Percentiles rank a stretch among this genome's conserved stretches.
Conservation (phyloP, 1,140 invertebrate species). For the Pemphigus obesinymphae region DNA sequence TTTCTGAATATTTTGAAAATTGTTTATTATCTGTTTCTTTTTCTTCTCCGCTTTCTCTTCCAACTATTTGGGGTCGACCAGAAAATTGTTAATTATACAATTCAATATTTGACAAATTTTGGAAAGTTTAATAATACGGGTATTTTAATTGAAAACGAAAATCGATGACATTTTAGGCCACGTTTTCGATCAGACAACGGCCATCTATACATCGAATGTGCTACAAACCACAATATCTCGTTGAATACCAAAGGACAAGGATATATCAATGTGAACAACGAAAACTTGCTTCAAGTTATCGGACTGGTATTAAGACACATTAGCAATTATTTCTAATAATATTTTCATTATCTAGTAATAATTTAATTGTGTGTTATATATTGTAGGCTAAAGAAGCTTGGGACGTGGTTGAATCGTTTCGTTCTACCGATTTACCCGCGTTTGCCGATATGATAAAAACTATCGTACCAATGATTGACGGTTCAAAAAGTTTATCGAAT, state of each 20-base stretch:
- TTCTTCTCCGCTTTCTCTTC: too few relatives aligned
- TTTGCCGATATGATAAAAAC: constrained; percentile 15
- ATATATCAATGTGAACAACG: constrained; percentile 59
- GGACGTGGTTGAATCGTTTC: constrained; percentile 35
- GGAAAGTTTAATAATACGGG: neutral
- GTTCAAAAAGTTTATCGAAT: neutral
- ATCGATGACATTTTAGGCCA: constrained; percentile 52
- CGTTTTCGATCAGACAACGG: constrained; percentile 60
- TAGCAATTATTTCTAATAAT: too few relatives aligned
- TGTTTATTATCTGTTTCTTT: neutral
- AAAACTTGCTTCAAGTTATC: constrained; percentile 55
- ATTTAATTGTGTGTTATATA: neutral
- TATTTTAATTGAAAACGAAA: neutral
- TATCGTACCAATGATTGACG: neutral
- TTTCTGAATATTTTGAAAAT: too few relatives aligned
- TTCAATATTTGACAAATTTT: neutral
- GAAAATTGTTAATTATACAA: neutral
- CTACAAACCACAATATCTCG: constrained; percentile 62
- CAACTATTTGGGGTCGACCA: too few relatives aligned
- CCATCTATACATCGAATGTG: constrained; percentile 61
- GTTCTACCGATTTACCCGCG: neutral
- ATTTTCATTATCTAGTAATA: too few relatives aligned
- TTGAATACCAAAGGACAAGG: constrained; percentile 59
- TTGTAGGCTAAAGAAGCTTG: constrained; percentile 45
- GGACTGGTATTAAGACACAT: constrained; percentile 50